Evolutionary conservation across 2,888 invertebrate species (phyloP).

Genomic region (Lapara coniferarum): DNA sequence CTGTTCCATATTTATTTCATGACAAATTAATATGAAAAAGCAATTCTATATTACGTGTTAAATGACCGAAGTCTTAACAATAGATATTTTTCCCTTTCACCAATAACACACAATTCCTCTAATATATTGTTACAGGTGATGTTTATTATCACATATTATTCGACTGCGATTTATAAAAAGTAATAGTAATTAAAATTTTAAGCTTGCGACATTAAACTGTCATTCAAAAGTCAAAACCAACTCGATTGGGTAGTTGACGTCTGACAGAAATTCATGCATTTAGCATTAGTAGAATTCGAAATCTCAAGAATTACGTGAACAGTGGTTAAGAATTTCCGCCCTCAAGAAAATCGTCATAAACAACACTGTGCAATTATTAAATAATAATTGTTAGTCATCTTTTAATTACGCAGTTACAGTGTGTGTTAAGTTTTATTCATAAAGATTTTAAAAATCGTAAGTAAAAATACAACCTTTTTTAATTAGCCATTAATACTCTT

Average conservation of each 20-base stretch:
- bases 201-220: background rate
- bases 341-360: constrained; percentile 1
- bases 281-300: background rate
- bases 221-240: background rate
- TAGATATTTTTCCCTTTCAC: no score
- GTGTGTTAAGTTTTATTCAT: background rate
- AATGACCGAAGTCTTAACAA: background rate
- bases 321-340: constrained; percentile 1
- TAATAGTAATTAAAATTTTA: background rate
- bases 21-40: no score
- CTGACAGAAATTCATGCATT: background rate
- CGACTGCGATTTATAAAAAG: background rate
- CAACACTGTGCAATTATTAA: background rate
- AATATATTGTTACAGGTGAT: no score
- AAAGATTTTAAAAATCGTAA: background rate
- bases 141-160: background rate
- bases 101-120: no score
- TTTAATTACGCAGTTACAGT: background rate
- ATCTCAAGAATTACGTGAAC: constrained; percentile 5
- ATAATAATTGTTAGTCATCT: background rate
- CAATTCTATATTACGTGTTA: background rate
- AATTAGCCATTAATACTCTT: background rate
- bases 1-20: background rate
- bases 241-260: background rate
- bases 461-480: background rate